A percentile compares a stretch with the other conserved stretches of the same genome.
Evolutionary conservation across 2,113 vertebrate genomes (phyloP).

Genomic region (Rallus limicola): DNA sequence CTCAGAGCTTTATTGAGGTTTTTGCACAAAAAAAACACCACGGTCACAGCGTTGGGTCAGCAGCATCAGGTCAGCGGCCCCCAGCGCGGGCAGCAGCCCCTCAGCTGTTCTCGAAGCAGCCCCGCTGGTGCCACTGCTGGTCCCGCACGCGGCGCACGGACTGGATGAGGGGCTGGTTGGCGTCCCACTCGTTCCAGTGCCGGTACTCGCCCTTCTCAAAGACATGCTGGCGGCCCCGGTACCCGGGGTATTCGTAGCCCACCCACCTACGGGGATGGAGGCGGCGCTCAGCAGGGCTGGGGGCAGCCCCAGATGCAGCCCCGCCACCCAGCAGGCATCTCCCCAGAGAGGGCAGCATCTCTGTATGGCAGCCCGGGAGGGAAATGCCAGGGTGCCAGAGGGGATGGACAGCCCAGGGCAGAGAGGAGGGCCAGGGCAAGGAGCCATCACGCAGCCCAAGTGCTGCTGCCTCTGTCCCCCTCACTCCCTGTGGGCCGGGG

Average conservation of each 20-base stretch:
- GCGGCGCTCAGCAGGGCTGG: rapidly evolving
- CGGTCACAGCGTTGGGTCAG: not conserved
- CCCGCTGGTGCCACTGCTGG: conserved; percentile 92
- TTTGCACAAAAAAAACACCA: conserved; percentile 12
- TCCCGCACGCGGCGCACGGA: conserved; percentile 88
- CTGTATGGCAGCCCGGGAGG: rapidly evolving
- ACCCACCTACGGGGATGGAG: conserved; percentile 82
- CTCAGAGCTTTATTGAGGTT: conserved; percentile 76
- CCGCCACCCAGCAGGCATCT: not conserved
- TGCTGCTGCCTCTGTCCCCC: rapidly evolving
- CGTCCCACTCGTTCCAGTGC: conserved; percentile 94
- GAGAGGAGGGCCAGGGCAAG: not conserved
- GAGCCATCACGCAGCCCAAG: not conserved
- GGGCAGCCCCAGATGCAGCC: not conserved
- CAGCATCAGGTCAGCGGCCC: not conserved
- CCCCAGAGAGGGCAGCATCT: not conserved
- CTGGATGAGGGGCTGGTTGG: conserved; percentile 88
- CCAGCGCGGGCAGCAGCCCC: not conserved
- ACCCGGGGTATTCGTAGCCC: conserved; percentile 91
- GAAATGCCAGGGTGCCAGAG: rapidly evolving
- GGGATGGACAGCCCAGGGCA: rapidly evolving
- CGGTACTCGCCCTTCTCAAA: conserved; percentile 90
- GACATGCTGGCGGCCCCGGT: conserved; percentile 89
- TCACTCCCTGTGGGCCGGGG: rapidly evolving
- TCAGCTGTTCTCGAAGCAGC: conserved; percentile 87